Percentiles rank a stretch among this genome's conserved stretches.
Conservation (phyloP, 2,888 invertebrate genomes). For the Aleiodes testaceus region DNA sequence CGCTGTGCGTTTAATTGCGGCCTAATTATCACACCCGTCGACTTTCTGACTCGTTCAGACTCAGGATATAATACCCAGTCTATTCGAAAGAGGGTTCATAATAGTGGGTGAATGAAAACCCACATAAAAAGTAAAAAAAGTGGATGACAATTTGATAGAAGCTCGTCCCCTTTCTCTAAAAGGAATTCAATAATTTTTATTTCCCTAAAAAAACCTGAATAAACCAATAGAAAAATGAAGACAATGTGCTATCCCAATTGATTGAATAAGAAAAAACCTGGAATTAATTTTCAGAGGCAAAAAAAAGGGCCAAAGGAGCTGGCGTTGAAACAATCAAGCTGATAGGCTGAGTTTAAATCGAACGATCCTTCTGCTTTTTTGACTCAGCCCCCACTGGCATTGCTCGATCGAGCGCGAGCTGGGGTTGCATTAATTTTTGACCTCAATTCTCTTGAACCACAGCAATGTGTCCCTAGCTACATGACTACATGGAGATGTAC, state of each 20-base stretch:
- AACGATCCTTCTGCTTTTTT: constrained; percentile 9
- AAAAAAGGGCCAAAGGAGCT: not conserved
- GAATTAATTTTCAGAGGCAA: no score
- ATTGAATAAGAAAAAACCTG: no score
- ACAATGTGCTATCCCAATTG: no score
- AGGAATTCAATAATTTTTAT: no score
- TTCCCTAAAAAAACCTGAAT: no score
- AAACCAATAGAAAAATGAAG: no score
- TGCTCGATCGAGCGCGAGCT: constrained; percentile 37
- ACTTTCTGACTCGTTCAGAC: constrained; percentile 1
- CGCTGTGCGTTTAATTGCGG: constrained; percentile 53
- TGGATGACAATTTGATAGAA: no score
- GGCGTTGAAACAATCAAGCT: not conserved
- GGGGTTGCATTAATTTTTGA: constrained; percentile 48
- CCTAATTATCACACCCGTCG: constrained; percentile 53
- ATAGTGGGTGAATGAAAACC: no score
- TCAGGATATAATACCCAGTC: not conserved
- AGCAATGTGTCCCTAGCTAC: constrained; percentile 2
- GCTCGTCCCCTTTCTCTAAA: no score
- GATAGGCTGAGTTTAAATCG: constrained; percentile 41
- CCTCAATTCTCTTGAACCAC: constrained; percentile 33
- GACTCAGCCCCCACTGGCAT: constrained; percentile 23
- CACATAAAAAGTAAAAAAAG: not conserved
- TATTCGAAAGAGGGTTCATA: not conserved
- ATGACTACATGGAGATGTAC: not conserved